These are phyloP conservation scores for Ceratitis capitata DNA, from an alignment of 1,140 invertebrate species.

Conservation along the genomic window DNA sequence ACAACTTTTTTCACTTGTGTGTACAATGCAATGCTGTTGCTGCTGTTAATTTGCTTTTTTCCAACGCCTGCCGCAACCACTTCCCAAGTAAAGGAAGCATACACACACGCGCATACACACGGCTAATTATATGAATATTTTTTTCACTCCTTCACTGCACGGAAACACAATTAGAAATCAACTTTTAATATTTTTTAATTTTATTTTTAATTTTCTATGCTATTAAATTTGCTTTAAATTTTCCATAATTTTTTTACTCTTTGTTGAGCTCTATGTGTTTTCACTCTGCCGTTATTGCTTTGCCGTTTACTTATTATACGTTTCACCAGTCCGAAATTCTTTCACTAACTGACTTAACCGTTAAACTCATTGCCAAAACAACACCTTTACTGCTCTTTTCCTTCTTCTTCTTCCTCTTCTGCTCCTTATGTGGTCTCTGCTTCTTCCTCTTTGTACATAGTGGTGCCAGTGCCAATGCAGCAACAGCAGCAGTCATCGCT, in stretches of 20 bases:
- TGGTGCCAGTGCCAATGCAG: too few species aligned
- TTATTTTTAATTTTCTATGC: too few species aligned
- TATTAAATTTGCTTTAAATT: too few species aligned
- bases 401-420: neutral
- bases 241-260: too few species aligned
- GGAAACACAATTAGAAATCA: too few species aligned
- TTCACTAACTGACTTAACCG: slow-evolving; percentile 54
- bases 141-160: too few species aligned
- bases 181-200: too few species aligned
- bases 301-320: slow-evolving; percentile 46
- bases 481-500: slow-evolving; percentile 17
- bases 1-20: neutral
- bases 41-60: neutral
- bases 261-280: neutral
- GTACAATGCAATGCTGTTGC: neutral
- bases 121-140: too few species aligned
- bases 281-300: slow-evolving; percentile 34
- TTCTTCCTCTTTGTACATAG: neutral
- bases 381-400: neutral
- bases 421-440: neutral
- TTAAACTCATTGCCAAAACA: slow-evolving; percentile 21
- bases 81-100: neutral
- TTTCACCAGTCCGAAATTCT: slow-evolving; percentile 57
- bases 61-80: neutral
- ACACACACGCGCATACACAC: too few species aligned